Evolutionary conservation across 2,797 vertebrate species (phyloP), one percentile per base, ranked within the genome.

Genomic region (Melanotaenia nigrans): DNA sequence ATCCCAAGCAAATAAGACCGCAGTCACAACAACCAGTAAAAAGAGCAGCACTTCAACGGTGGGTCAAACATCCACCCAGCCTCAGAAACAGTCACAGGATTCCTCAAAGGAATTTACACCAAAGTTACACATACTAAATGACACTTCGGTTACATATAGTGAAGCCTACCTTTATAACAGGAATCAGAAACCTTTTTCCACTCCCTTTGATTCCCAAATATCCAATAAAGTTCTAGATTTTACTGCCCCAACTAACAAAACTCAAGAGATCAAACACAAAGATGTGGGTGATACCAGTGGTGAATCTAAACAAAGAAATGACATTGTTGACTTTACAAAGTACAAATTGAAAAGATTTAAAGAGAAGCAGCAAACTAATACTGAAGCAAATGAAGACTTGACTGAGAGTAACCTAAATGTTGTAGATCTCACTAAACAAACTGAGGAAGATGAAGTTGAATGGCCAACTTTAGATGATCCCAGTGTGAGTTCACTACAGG

Each of bases 271-370:
- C 22, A 66, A 84, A 76, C 58, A 73, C 38, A 85, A 80, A 53
- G 45, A 66, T 64, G 13, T 6, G 61, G 28, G 11, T 25, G 14
- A 68, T 20, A 24, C 18, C 11, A 42, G n/a, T 1, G 18, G 55
- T 24, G 28, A 77, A 54, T 35, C 63, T 57, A 32, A 25, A 71
- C 68, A 86, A 63, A 81, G 47, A 35, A 63, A 69, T n/a, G 53
- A 90, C 24, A 47, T 88, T 24, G 73, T 95, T 68, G 92, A 95
- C 70, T 95, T 93, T 62, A 92, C 93, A 68, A 94, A 89, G 69
- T 86, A 89, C 63, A 94, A 92, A 18, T 54, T 85, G 24, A 95
- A 93, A 84, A 85, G 63, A 71, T 68, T 75, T 2, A 92, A 86
- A 76, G 86, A 87, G 64, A 92, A 87, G 54, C 78, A 77, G 35